A percentile compares a stretch with the other conserved stretches of the same genome.
Conservation (phyloP, 2,113 vertebrate species). For the Micronisus gabar region DNA sequence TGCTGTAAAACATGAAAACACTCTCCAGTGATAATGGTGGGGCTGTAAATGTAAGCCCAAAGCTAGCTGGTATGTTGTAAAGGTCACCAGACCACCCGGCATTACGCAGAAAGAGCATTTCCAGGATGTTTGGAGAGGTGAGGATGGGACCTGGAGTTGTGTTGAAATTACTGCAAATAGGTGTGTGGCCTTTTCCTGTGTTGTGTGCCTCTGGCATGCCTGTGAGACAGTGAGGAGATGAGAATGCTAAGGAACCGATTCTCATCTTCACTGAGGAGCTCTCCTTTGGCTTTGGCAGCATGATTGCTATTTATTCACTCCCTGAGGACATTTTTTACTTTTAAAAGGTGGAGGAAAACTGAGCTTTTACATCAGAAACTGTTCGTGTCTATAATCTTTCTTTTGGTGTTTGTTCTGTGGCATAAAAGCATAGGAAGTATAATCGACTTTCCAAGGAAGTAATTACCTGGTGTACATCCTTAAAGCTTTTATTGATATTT, state of each 20-base stretch:
- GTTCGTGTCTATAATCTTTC: neutral
- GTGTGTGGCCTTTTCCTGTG: neutral
- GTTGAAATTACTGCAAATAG: neutral
- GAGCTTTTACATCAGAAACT: neutral
- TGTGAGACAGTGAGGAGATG: neutral
- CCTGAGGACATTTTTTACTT: neutral
- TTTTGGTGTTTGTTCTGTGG: neutral
- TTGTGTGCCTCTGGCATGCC: neutral
- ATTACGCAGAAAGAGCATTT: neutral
- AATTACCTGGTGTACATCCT: neutral
- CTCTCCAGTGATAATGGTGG: neutral
- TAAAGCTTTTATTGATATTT: constrained; percentile 33
- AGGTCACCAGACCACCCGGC: neutral
- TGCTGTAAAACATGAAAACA: neutral
- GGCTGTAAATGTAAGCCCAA: neutral
- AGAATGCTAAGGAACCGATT: neutral
- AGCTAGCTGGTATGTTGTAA: neutral
- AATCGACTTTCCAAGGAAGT: constrained; percentile 11
- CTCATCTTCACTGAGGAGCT: neutral
- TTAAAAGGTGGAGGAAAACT: neutral
- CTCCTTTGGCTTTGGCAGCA: neutral
- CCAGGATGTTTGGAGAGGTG: neutral
- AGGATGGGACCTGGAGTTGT: neutral
- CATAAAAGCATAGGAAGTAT: neutral
- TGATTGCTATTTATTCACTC: neutral